Evolutionary conservation across 2,888 invertebrate species (phyloP).

Genomic region (Apocheima hispidaria): DNA sequence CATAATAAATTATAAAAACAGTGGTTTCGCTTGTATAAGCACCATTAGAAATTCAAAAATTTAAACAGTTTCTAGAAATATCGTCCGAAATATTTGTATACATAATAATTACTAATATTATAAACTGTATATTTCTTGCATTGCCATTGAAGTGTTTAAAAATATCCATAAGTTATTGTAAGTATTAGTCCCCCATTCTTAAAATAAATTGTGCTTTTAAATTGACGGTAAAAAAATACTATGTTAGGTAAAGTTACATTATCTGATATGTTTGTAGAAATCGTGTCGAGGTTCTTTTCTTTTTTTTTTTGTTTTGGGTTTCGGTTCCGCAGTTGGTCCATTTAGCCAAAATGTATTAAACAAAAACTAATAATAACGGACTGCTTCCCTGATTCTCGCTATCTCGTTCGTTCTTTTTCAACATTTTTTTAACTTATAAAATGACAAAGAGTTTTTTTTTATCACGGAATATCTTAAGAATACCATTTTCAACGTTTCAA

Average conservation of each 20-base stretch:
- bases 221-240: slow-evolving; percentile 22
- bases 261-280: neutral
- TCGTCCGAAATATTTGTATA: slow-evolving; percentile 25
- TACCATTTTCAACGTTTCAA: too few relatives aligned
- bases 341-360: too few relatives aligned
- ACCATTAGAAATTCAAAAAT: slow-evolving; percentile 26
- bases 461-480: too few relatives aligned
- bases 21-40: slow-evolving; percentile 31
- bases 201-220: slow-evolving; percentile 35
- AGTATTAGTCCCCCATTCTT: slow-evolving; percentile 23
- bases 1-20: slow-evolving; percentile 42
- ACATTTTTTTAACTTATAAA: too few relatives aligned
- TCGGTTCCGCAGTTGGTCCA: too few relatives aligned
- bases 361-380: too few relatives aligned
- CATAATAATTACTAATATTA: slow-evolving; percentile 16
- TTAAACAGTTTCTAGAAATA: slow-evolving; percentile 24
- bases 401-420: too few relatives aligned
- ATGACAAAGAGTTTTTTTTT: too few relatives aligned
- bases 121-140: slow-evolving; percentile 1
- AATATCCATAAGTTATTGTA: slow-evolving; percentile 20
- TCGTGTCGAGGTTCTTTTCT: neutral
- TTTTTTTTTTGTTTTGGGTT: too few relatives aligned
- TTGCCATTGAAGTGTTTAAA: slow-evolving; percentile 8
- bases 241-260: slow-evolving; percentile 32
- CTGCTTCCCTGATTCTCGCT: too few relatives aligned